Conservation (phyloP, 1,140 invertebrate genomes). For the Drosophila pallidifrons region DNA sequence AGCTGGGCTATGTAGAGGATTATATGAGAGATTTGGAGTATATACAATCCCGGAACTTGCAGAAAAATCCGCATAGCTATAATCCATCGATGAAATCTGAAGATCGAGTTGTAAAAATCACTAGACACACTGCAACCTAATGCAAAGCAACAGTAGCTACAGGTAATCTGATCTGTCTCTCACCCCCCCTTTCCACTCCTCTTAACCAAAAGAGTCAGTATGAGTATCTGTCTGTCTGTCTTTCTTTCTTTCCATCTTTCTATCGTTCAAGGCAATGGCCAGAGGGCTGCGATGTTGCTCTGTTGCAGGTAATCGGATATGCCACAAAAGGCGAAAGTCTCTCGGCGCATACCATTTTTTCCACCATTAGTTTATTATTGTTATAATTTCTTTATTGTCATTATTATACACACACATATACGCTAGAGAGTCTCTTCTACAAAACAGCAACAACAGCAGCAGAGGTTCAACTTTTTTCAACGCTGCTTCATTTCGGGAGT, state of each 20-base stretch:
- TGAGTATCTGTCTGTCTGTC: neutral
- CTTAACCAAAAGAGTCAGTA: neutral
- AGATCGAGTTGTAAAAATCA: neutral
- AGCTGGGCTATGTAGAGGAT: slow-evolving; percentile 2
- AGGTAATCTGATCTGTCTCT: slow-evolving; percentile 40
- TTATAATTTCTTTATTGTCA: slow-evolving; percentile 82
- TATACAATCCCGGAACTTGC: neutral
- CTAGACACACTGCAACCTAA: neutral
- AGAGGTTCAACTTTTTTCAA: slow-evolving; percentile 7
- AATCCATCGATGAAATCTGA: neutral
- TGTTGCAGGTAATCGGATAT: slow-evolving; percentile 70
- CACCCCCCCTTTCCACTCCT: slow-evolving; percentile 6
- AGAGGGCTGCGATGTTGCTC: slow-evolving; percentile 20
- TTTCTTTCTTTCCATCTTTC: slow-evolving; percentile 13
- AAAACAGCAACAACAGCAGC: neutral
- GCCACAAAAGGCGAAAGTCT: slow-evolving; percentile 73
- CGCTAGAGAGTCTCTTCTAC: slow-evolving; percentile 45
- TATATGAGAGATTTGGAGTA: neutral
- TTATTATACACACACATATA: slow-evolving; percentile 51
- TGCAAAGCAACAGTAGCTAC: slow-evolving; percentile 22
- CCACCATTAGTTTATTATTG: slow-evolving; percentile 75
- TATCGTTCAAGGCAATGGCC: slow-evolving; percentile 22
- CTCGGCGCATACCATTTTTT: slow-evolving; percentile 42
- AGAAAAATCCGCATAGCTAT: neutral
- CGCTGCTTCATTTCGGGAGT: slow-evolving; percentile 45